Evolutionary conservation across 1,140 invertebrate genomes (phyloP), one percentile per base, ranked within the genome.

Genomic region (Trichoplusia ni): DNA sequence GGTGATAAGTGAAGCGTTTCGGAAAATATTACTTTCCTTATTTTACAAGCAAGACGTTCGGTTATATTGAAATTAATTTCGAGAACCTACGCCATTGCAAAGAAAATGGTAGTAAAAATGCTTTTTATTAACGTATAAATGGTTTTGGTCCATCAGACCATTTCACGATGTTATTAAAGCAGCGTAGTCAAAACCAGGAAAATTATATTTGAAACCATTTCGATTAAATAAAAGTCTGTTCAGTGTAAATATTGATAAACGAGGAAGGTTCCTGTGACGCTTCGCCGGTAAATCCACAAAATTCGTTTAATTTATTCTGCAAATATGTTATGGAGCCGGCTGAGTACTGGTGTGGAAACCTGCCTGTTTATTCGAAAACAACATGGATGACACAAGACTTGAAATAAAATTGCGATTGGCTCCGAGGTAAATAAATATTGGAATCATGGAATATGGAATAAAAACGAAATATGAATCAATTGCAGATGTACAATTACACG

Each of bases 301-400:
- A 27, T 19, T 44, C 42, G 4, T 33, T 49, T 49, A 49, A 49
- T 49, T 49, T 38, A 54, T 54, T 23, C 18, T 23, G 9, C 25
- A 59, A 59, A 59, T 44, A 59, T 19, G 19, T 21, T 29, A 44
- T 44, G 40, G 38, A 21, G 5, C 9, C 25, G 9, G 2, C 13
- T 59, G 40, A 23, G 8, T 33, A 33, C 9, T 29, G 54, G 25
- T 4, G 25, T 59, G 54, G 27, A 59, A 59, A 59, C 27, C 54
- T 31, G 40, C 4, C 54, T 44, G 18, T 56, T 16, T 44, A 33
- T 40, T 13, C 13, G 8, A 13, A 14, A 23, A 18, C 35, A 27
- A 56, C 31, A 21, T 38, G 21, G 51, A 14, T 9, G 14, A 27
- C 37, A 8, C 18, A 6, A n/a, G 21, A 11, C 9, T 38, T 4